phyloP scores from a whole-genome alignment of 2,888 invertebrate species.

The Galerucella calmariensis region DNA sequence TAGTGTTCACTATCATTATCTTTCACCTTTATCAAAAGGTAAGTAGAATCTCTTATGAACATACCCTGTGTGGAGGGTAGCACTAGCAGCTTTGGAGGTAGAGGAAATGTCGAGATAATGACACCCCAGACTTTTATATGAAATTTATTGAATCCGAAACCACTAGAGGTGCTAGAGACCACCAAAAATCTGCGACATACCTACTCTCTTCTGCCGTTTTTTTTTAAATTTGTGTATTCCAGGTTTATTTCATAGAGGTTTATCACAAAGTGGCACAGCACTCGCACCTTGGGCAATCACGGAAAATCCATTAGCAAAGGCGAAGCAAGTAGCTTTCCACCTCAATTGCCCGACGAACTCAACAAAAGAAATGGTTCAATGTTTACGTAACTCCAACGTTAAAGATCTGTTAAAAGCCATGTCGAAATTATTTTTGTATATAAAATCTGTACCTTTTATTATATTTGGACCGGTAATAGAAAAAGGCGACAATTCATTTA shows the following conservation, averaged over 20 bases:
- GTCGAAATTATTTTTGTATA: slow-evolving; percentile 68
- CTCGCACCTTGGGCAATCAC: slow-evolving; percentile 69
- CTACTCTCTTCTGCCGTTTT: neutral
- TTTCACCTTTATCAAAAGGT: slow-evolving; percentile 58
- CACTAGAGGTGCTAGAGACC: too few relatives aligned
- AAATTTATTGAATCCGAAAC: too few relatives aligned
- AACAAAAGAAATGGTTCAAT: slow-evolving; percentile 71
- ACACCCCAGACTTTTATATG: too few relatives aligned
- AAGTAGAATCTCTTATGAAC: neutral
- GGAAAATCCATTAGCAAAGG: slow-evolving; percentile 70
- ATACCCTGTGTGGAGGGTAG: too few relatives aligned
- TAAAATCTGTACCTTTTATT: slow-evolving; percentile 65
- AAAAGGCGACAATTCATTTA: slow-evolving; percentile 70
- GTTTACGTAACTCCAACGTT: slow-evolving; percentile 71
- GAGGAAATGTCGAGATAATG: too few relatives aligned
- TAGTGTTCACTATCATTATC: slow-evolving; percentile 61
- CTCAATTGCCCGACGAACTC: slow-evolving; percentile 72
- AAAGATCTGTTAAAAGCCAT: slow-evolving; percentile 69
- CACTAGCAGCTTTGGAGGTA: too few relatives aligned
- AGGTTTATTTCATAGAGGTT: slow-evolving; percentile 71
- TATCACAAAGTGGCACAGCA: slow-evolving; percentile 77
- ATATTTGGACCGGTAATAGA: slow-evolving; percentile 58
- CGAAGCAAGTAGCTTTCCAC: slow-evolving; percentile 69
- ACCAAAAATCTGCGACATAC: too few relatives aligned
- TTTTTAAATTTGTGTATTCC: slow-evolving; percentile 36